Conservation (phyloP, 2,113 vertebrate species). For the Diphyllodes magnificus region DNA sequence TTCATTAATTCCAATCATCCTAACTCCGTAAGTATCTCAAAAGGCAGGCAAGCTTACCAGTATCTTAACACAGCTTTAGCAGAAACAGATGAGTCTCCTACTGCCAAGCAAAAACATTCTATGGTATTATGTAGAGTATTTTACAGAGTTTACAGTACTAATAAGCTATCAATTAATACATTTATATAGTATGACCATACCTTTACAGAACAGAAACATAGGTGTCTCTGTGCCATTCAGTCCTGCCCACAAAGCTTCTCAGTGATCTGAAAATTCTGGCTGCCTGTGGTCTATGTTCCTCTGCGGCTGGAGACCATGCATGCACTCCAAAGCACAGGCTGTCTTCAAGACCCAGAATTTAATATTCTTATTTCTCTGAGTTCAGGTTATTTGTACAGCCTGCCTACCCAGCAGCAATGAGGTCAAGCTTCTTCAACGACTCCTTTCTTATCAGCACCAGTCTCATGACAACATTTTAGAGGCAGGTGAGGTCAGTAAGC, state of each 20-base stretch:
- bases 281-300: not conserved
- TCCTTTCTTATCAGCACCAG: not conserved
- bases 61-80: not conserved
- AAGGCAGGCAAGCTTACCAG: not conserved
- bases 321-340: not conserved
- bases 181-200: not conserved
- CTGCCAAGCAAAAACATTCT: not conserved
- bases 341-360: not conserved
- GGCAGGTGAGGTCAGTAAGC: not conserved
- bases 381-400: not conserved
- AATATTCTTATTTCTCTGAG: not conserved
- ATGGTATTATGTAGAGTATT: not conserved
- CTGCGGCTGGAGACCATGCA: not conserved
- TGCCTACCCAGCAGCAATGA: not conserved
- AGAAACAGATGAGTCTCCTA: not conserved
- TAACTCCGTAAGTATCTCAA: not conserved
- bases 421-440: not conserved
- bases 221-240: not conserved
- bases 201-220: not conserved
- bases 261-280: not conserved
- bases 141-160: not conserved
- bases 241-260: not conserved
- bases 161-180: not conserved
- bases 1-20: not conserved
- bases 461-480: not conserved